Base-by-base conservation (phyloP, 2,113 vertebrate genomes). In the Corythaixoides concolor region DNA sequence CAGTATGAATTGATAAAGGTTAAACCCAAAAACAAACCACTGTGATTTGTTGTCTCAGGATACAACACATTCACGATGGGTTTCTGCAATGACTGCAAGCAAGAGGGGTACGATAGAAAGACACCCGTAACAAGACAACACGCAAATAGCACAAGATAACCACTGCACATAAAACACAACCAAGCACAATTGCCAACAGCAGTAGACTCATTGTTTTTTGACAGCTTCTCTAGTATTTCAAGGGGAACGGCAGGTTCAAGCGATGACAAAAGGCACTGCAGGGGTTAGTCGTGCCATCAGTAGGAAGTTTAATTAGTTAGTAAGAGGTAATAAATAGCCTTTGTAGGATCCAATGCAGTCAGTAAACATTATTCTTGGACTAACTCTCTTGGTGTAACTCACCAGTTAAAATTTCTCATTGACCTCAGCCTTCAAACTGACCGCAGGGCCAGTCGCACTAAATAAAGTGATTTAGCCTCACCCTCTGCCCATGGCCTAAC, bases 41-140 rank as follows among this genome's bases (percentile, higher is more conserved):
- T 21, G 50, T 52, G 45, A 33, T 70, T 27, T 59, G 22, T 33
- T 24, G 3, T 59, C 63, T 82, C 12, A 5, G 52, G 45, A 41
- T 19, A 32, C 26, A 30, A 15, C 45, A 15, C 33, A 27, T 52
- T 55, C 49, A 35, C 30, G 23, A 30, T 1, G 6, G 12, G 21
- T 41, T 85, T 69, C 69, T 52, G 24, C 24, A 80, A 13, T 0
- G 3, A n/a, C 5, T 59, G 37, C 69, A 64, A 27, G 43, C 50
- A 58, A n/a, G 75, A 58, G 33, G 35, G 28, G 8, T 74, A 9
- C 47, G 35, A 11, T 1, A 49, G 41, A 26, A 63, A 32, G 75
- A 47, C 1, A 2, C 16, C 56, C 5, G 1, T 52, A 35, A 22
- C 43, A 64, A 11, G 19, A 0, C 37, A 50, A 56, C 28, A 50